Percentiles rank a stretch among this genome's conserved stretches.
These are phyloP conservation scores for Leptinotarsa peninsularis DNA, from an alignment of 2,888 invertebrate species.

Conservation along the genomic window DNA sequence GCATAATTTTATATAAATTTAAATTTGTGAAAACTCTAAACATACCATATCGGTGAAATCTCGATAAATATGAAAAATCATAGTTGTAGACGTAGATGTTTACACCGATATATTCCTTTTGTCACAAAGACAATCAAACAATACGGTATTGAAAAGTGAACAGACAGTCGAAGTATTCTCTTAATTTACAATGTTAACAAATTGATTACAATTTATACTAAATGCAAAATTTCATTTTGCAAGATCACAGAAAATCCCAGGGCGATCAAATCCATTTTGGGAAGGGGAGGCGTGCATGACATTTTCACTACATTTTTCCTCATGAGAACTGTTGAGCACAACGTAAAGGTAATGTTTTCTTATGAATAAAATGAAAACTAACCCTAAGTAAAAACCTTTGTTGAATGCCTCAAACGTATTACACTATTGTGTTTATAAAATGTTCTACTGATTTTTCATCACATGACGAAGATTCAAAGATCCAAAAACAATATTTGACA, in stretches of 20 bases:
- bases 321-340: too few relatives aligned
- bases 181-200: constrained; percentile 36
- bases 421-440: too few relatives aligned
- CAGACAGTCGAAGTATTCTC: constrained; percentile 36
- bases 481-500: too few relatives aligned
- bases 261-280: constrained; percentile 4
- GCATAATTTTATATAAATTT: constrained; percentile 42
- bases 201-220: constrained; percentile 40
- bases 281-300: too few relatives aligned
- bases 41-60: constrained; percentile 33
- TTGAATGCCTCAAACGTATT: too few relatives aligned
- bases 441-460: too few relatives aligned
- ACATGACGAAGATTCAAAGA: too few relatives aligned
- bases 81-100: constrained; percentile 28
- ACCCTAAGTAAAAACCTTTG: too few relatives aligned
- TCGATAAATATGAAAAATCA: constrained; percentile 35
- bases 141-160: constrained; percentile 32
- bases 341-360: too few relatives aligned
- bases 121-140: constrained; percentile 25
- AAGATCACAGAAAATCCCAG: constrained; percentile 39
- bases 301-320: too few relatives aligned
- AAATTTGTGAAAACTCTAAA: constrained; percentile 39
- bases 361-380: too few relatives aligned
- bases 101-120: constrained; percentile 37
- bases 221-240: constrained; percentile 42